phyloP scores from a whole-genome alignment of 2,113 vertebrate genomes.

The Prochilodus magdalenae region DNA sequence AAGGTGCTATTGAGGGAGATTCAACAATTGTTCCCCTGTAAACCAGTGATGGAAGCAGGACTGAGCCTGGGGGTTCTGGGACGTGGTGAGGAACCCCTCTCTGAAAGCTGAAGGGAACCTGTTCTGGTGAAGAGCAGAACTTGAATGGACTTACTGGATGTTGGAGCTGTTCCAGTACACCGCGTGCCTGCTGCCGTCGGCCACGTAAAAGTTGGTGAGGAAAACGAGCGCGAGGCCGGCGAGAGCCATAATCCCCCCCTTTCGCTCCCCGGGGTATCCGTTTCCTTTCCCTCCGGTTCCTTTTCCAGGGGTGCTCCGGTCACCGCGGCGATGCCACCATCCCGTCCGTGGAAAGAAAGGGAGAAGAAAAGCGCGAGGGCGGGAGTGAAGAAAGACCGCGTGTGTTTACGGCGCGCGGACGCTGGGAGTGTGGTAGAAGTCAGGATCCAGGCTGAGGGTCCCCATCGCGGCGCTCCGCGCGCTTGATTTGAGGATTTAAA shows the following conservation, averaged over 20 bases:
- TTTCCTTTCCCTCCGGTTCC: conserved; percentile 16
- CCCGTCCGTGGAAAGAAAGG: conserved; percentile 65
- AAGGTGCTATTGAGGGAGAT: no score
- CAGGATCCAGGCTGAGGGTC: conserved; percentile 64
- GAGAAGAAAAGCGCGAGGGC: conserved; percentile 46
- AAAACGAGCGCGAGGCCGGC: conserved; percentile 73
- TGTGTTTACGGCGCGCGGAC: conserved; percentile 21
- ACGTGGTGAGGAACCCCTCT: no score
- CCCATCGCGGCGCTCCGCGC: conserved; percentile 54
- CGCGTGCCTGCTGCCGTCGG: conserved; percentile 86
- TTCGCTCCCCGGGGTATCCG: conserved; percentile 57
- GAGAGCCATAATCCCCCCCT: conserved; percentile 77
- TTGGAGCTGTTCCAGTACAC: conserved; percentile 97
- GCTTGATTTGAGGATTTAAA: conserved; percentile 47
- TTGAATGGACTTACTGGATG: conserved; percentile 84
- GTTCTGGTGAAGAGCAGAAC: no score
- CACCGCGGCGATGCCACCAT: conserved; percentile 71
- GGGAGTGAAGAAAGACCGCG: conserved; percentile 23
- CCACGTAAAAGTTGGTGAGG: conserved; percentile 76
- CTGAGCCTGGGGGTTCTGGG: no score
- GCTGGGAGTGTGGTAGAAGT: conserved; percentile 56
- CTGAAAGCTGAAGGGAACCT: neutral
- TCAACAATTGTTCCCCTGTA: no score
- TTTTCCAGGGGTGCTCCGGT: conserved; percentile 62
- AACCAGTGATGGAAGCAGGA: no score